Evolutionary conservation across 2,888 invertebrate genomes (phyloP).

Genomic region (Hirtodrosophila histrioides): DNA sequence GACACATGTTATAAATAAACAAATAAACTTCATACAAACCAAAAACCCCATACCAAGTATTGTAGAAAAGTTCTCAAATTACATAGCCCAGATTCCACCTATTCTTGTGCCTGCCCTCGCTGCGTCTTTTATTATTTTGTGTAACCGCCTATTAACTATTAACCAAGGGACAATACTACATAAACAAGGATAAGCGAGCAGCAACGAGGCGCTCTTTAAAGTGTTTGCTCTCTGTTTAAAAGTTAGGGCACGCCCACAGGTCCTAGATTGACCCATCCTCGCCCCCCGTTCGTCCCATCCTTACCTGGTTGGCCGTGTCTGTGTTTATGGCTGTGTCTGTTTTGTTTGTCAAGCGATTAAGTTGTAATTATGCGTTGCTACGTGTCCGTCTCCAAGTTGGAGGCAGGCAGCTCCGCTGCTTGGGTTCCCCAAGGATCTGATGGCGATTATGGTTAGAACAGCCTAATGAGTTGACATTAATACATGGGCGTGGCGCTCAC

Average conservation of each 20-base stretch:
- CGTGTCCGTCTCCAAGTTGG: conserved; percentile 49
- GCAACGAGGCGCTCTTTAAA: conserved; percentile 39
- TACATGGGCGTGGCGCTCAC: conserved; percentile 28
- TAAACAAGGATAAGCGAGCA: conserved; percentile 24
- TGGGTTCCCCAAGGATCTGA: conserved; percentile 47
- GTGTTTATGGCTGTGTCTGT: conserved; percentile 64
- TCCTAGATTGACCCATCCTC: conserved; percentile 27
- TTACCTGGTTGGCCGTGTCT: conserved; percentile 31
- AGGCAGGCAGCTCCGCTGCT: conserved; percentile 11
- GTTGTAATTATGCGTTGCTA: conserved; percentile 76
- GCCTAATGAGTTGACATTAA: conserved; percentile 74
- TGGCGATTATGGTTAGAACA: conserved; percentile 63
- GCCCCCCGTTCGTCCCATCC: background rate
- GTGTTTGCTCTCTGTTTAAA: conserved; percentile 45
- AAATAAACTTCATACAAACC: too few relatives aligned
- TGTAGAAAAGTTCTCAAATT: too few relatives aligned
- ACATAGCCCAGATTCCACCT: background rate
- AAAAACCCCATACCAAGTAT: too few relatives aligned
- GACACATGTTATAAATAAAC: too few relatives aligned
- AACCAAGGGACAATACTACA: conserved; percentile 57
- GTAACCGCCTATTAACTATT: conserved; percentile 68
- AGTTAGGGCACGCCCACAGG: conserved; percentile 52
- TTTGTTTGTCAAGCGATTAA: conserved; percentile 77
- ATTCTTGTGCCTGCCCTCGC: conserved; percentile 15
- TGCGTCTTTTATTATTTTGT: conserved; percentile 32